phyloP scores from a whole-genome alignment of 2,888 invertebrate species.

The Macaria notata region DNA sequence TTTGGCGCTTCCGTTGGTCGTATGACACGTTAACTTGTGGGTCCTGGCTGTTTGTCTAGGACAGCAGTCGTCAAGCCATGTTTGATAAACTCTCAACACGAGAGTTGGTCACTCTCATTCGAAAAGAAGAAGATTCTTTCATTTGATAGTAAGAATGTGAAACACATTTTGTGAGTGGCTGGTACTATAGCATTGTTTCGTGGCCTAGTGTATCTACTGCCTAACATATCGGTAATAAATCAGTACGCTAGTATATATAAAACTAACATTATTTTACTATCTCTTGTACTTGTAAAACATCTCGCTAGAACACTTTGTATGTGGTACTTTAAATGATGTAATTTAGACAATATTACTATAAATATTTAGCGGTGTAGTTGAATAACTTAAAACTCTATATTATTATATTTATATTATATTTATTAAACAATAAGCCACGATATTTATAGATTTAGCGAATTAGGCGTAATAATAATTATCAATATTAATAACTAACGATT shows the following conservation, averaged over 20 bases:
- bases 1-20: no score
- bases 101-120: no score
- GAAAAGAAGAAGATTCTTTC: no score
- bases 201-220: constrained; percentile 69
- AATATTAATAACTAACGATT: not conserved
- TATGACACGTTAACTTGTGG: no score
- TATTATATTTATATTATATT: constrained; percentile 11
- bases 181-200: constrained; percentile 46
- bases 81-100: no score
- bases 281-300: constrained; percentile 56
- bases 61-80: no score
- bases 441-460: constrained; percentile 10
- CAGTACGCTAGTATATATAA: constrained; percentile 59
- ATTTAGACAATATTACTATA: constrained; percentile 75
- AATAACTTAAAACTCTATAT: constrained; percentile 34
- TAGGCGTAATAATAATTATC: constrained; percentile 1
- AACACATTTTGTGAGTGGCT: no score
- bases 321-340: constrained; percentile 56
- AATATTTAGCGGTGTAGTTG: constrained; percentile 41
- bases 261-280: constrained; percentile 48
- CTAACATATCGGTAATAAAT: constrained; percentile 75
- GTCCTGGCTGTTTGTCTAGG: no score
- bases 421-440: constrained; percentile 15
- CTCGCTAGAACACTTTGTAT: constrained; percentile 55
- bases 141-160: no score